phyloP scores from a whole-genome alignment of 2,888 invertebrate genomes.

The Cephus spinipes region DNA sequence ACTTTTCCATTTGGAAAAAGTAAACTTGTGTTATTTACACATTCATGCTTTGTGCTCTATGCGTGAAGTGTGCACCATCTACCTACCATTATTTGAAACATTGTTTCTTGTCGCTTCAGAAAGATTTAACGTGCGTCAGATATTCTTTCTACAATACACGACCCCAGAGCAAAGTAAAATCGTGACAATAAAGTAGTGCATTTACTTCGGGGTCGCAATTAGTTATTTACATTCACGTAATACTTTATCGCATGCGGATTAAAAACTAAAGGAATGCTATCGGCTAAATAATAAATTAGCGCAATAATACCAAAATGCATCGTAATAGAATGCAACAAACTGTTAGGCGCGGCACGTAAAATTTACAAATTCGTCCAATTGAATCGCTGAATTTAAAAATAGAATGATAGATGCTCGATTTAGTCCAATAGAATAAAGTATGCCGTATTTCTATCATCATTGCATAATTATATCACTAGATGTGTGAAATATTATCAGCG shows the following conservation, averaged over 20 bases:
- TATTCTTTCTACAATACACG: not conserved
- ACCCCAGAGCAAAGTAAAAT: not conserved
- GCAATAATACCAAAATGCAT: not conserved
- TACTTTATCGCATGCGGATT: not conserved
- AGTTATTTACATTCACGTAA: conserved; percentile 16
- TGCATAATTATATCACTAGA: not conserved
- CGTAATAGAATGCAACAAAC: not conserved
- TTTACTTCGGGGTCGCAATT: conserved; percentile 8
- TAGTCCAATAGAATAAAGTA: not conserved
- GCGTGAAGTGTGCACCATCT: not conserved
- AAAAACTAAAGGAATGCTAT: not conserved
- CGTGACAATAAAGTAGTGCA: conserved; percentile 3
- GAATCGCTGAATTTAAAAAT: not conserved
- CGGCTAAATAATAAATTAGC: not conserved
- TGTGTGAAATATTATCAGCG: not conserved
- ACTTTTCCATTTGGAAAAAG: not conserved
- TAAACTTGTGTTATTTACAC: conserved; percentile 53
- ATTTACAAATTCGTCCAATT: not conserved
- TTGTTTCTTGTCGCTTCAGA: not conserved
- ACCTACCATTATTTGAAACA: not conserved
- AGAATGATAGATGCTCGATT: not conserved
- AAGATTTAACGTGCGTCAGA: not conserved
- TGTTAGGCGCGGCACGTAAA: not conserved
- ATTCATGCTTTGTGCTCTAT: conserved; percentile 49
- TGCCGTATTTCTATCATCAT: not conserved